A percentile compares a stretch with the other conserved stretches of the same genome.
These are phyloP conservation scores for Coptodon rendalli DNA, from an alignment of 2,113 vertebrate species.

Conservation along the genomic window DNA sequence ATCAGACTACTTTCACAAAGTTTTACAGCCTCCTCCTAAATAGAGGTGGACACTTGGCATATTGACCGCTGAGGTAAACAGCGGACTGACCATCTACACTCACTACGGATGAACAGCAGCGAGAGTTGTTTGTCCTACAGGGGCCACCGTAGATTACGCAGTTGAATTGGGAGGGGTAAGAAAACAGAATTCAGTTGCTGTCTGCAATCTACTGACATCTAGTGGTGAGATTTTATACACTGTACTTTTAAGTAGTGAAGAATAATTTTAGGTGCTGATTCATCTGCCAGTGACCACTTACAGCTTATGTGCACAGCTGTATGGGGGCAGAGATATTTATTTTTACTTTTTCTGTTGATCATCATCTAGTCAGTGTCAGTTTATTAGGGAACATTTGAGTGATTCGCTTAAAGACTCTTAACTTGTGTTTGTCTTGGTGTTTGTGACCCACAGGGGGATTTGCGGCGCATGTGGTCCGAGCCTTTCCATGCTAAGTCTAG, in stretches of 20 bases:
- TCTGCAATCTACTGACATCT: not conserved
- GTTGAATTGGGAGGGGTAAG: not conserved
- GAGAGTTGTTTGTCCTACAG: not conserved
- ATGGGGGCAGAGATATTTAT: not conserved
- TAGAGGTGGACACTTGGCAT: not conserved
- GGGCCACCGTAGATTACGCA: not conserved
- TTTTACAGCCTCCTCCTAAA: not conserved
- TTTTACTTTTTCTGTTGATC: not conserved
- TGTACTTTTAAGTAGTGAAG: not conserved
- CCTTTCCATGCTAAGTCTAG: slow-evolving; percentile 95
- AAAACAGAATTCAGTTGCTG: not conserved
- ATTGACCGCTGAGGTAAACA: not conserved
- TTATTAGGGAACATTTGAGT: not conserved
- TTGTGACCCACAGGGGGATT: slow-evolving; percentile 81
- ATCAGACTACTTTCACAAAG: not conserved
- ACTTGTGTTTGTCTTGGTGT: not conserved
- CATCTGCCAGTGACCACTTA: not conserved
- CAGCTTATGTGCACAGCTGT: not conserved
- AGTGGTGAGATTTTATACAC: not conserved
- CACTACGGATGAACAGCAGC: not conserved
- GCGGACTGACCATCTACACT: not conserved
- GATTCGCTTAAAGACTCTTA: not conserved
- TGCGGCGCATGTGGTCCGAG: slow-evolving; percentile 99
- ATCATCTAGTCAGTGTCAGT: not conserved
- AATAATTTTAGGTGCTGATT: not conserved